Base-by-base conservation (phyloP, 2,113 vertebrate species). In the Rhinopomastus cyanomelas region DNA sequence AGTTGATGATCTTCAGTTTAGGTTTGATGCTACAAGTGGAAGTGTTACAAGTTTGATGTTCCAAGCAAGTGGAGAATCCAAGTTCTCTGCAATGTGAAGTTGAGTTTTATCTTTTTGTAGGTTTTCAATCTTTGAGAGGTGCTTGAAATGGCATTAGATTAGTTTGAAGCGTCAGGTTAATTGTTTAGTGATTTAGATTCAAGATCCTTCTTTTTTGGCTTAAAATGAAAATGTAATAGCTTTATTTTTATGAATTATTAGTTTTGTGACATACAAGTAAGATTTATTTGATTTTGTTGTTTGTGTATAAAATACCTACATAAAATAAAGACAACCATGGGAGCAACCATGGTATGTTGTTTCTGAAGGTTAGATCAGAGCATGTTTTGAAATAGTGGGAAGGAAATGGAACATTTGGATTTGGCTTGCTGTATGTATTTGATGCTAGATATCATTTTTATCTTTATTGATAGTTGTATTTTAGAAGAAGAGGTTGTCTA, bases 381-480 rank as follows among this genome's bases (percentile, higher is more conserved):
- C 29, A 39, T 3, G 1, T 79, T 71, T 92, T 83, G 59, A 72
- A 69, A 36, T 60, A n/a, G 62, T 0, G 1, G 26, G 52, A 93
- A 86, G 73, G 73, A 87, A 78, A 36, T 0, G 1, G 17, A 88
- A 85, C 32, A 29, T 30, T 66, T 76, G 25, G 51, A 21, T 59
- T 89, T 85, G 67, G n/a, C 72, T 89, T 73, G 25, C 87, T 81
- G 27, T 49, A 5, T 48, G 36, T 93, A 68, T 68, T 92, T 92
- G 75, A 71, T 68, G 53, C 68, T 64, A 59, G 8, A 77, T 96
- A 94, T 72, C 55, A 25, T 89, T 95, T 94, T 89, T 93, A 64
- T 96, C 56, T 42, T 64, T 62, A 55, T 51, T 97, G 80, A 44
- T 85, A 79, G n/a, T 90, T 95, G 83, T 67, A 37, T 61, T 88